phyloP scores from a whole-genome alignment of 2,888 invertebrate species.

The Malacosoma neustria region DNA sequence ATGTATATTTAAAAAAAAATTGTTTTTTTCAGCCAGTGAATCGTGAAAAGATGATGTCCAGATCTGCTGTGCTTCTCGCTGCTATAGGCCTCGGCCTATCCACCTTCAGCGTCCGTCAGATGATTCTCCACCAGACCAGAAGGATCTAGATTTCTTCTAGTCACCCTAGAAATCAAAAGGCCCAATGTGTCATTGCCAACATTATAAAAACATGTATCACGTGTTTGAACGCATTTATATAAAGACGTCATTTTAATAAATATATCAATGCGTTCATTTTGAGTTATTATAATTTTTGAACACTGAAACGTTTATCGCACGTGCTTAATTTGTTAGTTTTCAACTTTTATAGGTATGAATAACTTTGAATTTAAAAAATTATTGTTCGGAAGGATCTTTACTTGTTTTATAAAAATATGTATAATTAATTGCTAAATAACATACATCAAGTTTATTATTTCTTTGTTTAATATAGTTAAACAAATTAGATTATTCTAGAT shows the following conservation, averaged over 20 bases:
- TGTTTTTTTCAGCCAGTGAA: constrained; percentile 48
- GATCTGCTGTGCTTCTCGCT: constrained; percentile 74
- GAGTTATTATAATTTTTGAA: constrained; percentile 8
- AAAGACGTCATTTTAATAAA: constrained; percentile 4
- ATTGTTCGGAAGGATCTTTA: no score
- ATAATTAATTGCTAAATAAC: no score
- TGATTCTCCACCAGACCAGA: constrained; percentile 65
- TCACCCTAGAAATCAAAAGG: constrained; percentile 13
- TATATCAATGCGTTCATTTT: constrained; percentile 11
- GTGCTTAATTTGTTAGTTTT: no score
- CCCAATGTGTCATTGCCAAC: constrained; percentile 10
- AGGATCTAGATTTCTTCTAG: constrained; percentile 38
- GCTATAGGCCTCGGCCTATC: constrained; percentile 75
- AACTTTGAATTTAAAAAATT: no score
- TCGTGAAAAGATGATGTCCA: constrained; percentile 72
- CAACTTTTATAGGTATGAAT: no score
- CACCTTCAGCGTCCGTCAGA: constrained; percentile 77
- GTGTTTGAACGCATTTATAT: constrained; percentile 7
- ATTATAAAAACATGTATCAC: background rate
- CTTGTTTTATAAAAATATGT: no score
- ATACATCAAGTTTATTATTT: no score
- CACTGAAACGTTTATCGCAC: background rate
- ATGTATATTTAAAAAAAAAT: no score
- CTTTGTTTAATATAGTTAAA: no score
- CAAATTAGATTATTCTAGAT: no score